Evolutionary conservation across 2,113 vertebrate species (phyloP).

Genomic region (Pseudois nayaur): DNA sequence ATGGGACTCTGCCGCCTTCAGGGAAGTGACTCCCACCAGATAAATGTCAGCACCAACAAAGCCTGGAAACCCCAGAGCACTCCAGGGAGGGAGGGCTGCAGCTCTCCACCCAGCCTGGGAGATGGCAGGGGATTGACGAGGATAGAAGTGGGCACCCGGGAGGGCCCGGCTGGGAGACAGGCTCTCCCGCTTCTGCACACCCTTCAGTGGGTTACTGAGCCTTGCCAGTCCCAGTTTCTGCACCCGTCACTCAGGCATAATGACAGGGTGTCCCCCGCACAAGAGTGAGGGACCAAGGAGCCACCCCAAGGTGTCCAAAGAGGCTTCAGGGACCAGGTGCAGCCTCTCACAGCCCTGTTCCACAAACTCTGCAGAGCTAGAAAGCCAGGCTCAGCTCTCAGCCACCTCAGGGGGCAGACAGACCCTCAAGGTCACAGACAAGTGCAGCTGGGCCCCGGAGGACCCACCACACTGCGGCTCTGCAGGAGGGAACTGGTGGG

Average conservation of each 20-base stretch:
- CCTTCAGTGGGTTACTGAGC: not conserved
- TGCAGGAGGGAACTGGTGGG: not conserved
- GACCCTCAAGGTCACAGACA: not conserved
- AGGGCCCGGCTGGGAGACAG: too few relatives aligned
- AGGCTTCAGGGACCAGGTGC: fast-evolving
- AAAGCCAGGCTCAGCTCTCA: not conserved
- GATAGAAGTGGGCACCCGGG: fast-evolving
- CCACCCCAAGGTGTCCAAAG: fast-evolving
- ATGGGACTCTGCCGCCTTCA: fast-evolving
- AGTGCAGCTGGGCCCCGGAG: not conserved
- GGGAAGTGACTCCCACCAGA: not conserved
- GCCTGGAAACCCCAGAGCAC: not conserved
- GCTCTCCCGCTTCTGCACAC: not conserved
- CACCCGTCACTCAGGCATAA: not conserved
- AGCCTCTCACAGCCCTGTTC: not conserved
- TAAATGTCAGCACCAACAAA: not conserved
- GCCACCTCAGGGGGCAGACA: not conserved
- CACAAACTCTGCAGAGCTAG: not conserved
- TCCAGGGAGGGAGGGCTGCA: too few relatives aligned
- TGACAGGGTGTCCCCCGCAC: not conserved
- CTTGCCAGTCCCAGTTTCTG: fast-evolving
- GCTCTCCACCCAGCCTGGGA: not conserved
- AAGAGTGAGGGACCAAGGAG: fast-evolving
- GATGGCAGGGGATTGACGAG: fast-evolving
- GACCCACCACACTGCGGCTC: fast-evolving